A percentile compares a stretch with the other conserved stretches of the same genome.
Evolutionary conservation across 2,797 vertebrate species (phyloP).

Genomic region (Tadarida brasiliensis): DNA sequence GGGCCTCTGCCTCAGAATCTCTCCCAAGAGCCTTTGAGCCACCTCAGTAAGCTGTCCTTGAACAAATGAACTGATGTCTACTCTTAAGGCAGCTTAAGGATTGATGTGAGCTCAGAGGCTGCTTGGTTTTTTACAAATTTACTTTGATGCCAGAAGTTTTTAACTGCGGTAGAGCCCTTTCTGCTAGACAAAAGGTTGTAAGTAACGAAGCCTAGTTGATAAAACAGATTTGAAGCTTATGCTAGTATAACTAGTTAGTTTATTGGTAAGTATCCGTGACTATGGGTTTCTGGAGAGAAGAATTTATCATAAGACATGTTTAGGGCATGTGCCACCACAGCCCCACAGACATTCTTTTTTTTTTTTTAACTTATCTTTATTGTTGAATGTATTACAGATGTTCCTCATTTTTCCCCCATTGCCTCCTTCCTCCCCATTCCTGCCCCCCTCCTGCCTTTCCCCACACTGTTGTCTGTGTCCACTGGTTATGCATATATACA

Average conservation of each 20-base stretch:
- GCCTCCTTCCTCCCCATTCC: too few relatives aligned
- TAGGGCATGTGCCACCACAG: neutral
- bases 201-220: neutral
- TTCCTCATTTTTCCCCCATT: too few relatives aligned
- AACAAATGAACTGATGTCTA: neutral
- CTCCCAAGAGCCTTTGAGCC: neutral
- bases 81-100: neutral
- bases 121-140: neutral
- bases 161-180: neutral
- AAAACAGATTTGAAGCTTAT: neutral
- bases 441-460: too few relatives aligned
- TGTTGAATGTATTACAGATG: too few relatives aligned
- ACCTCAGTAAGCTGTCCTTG: too few relatives aligned
- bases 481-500: too few relatives aligned
- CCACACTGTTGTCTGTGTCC: too few relatives aligned
- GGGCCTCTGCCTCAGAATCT: neutral
- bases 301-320: neutral
- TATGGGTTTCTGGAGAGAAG: neutral
- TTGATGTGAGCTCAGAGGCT: neutral
- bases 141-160: neutral
- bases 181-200: neutral
- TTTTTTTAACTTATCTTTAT: too few relatives aligned
- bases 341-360: neutral
- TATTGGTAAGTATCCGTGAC: neutral
- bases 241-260: too few relatives aligned